Conservation (phyloP, 2,888 invertebrate genomes). For the Serripes groenlandicus region DNA sequence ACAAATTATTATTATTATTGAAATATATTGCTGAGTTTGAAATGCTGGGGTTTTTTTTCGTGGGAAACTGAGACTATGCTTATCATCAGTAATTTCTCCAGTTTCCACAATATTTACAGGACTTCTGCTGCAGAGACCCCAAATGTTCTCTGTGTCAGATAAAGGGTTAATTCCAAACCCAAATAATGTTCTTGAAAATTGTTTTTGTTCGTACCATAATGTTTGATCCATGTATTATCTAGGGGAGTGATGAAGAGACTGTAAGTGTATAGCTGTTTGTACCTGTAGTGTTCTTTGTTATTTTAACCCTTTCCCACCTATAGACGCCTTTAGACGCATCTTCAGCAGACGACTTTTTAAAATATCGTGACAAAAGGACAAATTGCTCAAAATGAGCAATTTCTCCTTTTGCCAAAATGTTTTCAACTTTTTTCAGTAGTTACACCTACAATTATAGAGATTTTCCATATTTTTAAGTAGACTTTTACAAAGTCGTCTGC, state of each 20-base stretch:
- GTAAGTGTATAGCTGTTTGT: conserved; percentile 34
- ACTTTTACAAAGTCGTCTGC: no score
- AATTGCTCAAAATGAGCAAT: background rate
- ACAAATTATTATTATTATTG: no score
- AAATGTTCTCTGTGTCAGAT: background rate
- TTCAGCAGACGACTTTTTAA: background rate
- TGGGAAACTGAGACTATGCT: background rate
- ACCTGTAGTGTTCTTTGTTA: conserved; percentile 1
- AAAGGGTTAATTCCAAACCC: background rate
- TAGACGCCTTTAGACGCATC: background rate
- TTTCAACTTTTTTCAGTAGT: no score
- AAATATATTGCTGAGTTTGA: no score
- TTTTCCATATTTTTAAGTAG: no score
- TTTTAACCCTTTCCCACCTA: background rate
- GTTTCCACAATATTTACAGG: background rate
- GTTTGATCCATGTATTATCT: conserved; percentile 14
- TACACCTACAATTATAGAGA: no score
- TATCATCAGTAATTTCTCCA: conserved; percentile 1
- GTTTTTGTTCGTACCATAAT: background rate
- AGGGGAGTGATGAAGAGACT: conserved; percentile 45
- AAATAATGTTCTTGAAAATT: background rate
- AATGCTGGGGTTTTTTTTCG: no score
- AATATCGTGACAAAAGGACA: no score
- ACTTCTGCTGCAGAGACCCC: background rate
- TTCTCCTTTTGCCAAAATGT: background rate